phyloP scores from a whole-genome alignment of 1,140 invertebrate species.

The Papilio dardanus region DNA sequence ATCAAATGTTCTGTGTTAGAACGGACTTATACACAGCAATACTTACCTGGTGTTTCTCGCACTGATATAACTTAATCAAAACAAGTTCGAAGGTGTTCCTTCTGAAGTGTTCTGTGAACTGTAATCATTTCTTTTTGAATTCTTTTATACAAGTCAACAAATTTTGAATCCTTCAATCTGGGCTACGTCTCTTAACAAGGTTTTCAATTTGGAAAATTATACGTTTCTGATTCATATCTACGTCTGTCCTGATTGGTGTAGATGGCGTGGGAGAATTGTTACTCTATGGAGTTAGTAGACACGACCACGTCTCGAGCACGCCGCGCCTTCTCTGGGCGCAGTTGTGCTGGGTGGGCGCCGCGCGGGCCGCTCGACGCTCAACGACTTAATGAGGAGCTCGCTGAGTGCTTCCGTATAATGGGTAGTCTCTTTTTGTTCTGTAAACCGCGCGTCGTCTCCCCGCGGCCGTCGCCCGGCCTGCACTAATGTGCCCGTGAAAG shows the following conservation, averaged over 20 bases:
- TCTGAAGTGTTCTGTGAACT: neutral
- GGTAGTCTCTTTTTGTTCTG: slow-evolving; percentile 49
- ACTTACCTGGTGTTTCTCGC: too few species aligned
- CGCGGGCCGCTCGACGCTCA: slow-evolving; percentile 43
- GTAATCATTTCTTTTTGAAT: neutral
- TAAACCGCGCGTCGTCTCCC: slow-evolving; percentile 42
- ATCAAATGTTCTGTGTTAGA: neutral
- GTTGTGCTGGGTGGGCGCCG: slow-evolving; percentile 45
- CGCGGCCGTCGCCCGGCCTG: slow-evolving; percentile 25
- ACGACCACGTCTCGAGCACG: neutral
- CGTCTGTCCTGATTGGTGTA: neutral
- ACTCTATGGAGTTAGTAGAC: neutral
- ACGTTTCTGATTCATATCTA: neutral
- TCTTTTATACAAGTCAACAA: neutral
- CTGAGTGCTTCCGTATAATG: slow-evolving; percentile 59
- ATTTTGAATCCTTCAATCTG: neutral
- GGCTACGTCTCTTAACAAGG: neutral
- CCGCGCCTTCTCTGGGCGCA: neutral
- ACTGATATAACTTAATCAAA: too few species aligned
- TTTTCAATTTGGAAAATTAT: slow-evolving; percentile 1
- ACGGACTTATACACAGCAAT: neutral
- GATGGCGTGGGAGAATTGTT: neutral
- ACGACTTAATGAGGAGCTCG: slow-evolving; percentile 58
- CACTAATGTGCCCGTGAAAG: neutral
- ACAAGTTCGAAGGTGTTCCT: too few species aligned